A percentile compares a stretch with the other conserved stretches of the same genome.
Conservation (phyloP, 2,888 invertebrate species). For the Chorisops tibialis region DNA sequence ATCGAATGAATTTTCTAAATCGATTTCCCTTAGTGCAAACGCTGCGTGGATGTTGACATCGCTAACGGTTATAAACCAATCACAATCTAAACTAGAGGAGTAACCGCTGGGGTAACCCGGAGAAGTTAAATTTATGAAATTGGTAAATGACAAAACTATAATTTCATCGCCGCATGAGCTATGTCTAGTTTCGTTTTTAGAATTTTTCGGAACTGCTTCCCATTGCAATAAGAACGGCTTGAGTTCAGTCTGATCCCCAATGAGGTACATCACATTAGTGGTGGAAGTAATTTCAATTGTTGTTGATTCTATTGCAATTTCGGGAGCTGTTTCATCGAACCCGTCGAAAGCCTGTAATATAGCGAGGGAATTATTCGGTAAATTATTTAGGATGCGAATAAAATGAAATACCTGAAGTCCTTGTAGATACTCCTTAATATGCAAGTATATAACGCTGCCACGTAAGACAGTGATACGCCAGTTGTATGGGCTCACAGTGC, state of each 20-base stretch:
- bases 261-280: slow-evolving; percentile 63
- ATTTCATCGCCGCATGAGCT: slow-evolving; percentile 40
- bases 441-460: slow-evolving; percentile 36
- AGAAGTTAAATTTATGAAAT: slow-evolving; percentile 55
- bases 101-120: slow-evolving; percentile 77
- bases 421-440: slow-evolving; percentile 42
- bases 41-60: slow-evolving; percentile 59
- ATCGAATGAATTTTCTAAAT: slow-evolving; percentile 57
- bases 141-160: slow-evolving; percentile 38
- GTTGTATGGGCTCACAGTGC: slow-evolving; percentile 37
- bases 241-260: slow-evolving; percentile 39
- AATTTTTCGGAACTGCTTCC: slow-evolving; percentile 39
- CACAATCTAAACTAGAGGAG: slow-evolving; percentile 60
- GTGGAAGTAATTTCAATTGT: slow-evolving; percentile 55
- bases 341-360: slow-evolving; percentile 69
- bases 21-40: slow-evolving; percentile 57
- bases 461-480: slow-evolving; percentile 44
- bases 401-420: slow-evolving; percentile 40
- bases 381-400: too few relatives aligned
- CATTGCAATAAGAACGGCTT: slow-evolving; percentile 43
- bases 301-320: slow-evolving; percentile 37
- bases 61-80: slow-evolving; percentile 67
- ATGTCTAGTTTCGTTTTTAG: slow-evolving; percentile 37
- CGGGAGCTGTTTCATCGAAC: slow-evolving; percentile 60
- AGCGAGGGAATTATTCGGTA: too few relatives aligned